These are phyloP conservation scores for Acipenser transmontanus DNA, from an alignment of 2,797 vertebrate genomes.

Conservation along the genomic window DNA sequence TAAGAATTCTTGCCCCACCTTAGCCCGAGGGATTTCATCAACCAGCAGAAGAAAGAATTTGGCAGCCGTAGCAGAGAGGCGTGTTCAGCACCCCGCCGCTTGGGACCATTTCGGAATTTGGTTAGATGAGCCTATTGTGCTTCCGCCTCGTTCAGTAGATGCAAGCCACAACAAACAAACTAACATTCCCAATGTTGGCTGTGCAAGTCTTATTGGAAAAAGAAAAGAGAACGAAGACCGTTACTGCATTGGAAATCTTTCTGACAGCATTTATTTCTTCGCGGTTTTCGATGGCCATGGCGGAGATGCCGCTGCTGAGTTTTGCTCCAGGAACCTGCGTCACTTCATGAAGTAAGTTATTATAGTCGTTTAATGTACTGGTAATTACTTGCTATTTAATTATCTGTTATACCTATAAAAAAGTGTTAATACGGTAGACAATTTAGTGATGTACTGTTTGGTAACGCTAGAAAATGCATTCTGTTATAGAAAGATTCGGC, in stretches of 20 bases:
- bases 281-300: slow-evolving; percentile 24
- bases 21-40: background rate
- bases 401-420: background rate
- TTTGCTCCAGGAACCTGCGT: slow-evolving; percentile 11
- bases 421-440: too few relatives aligned
- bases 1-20: background rate
- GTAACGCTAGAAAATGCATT: too few relatives aligned
- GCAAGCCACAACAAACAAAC: background rate
- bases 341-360: slow-evolving; percentile 17
- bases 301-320: slow-evolving; percentile 16
- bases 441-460: too few relatives aligned
- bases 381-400: background rate
- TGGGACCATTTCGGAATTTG: slow-evolving; percentile 24
- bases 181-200: slow-evolving; percentile 11
- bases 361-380: background rate
- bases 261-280: slow-evolving; percentile 10
- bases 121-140: slow-evolving; percentile 17
- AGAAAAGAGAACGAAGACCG: slow-evolving; percentile 22
- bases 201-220: slow-evolving; percentile 16
- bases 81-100: background rate
- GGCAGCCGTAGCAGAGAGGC: background rate
- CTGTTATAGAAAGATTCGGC: too few relatives aligned
- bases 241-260: slow-evolving; percentile 9
- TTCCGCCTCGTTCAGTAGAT: slow-evolving; percentile 4
- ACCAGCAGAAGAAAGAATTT: background rate